Base-by-base conservation (phyloP, 2,888 invertebrate species). In the Drosophila melanosoma region DNA sequence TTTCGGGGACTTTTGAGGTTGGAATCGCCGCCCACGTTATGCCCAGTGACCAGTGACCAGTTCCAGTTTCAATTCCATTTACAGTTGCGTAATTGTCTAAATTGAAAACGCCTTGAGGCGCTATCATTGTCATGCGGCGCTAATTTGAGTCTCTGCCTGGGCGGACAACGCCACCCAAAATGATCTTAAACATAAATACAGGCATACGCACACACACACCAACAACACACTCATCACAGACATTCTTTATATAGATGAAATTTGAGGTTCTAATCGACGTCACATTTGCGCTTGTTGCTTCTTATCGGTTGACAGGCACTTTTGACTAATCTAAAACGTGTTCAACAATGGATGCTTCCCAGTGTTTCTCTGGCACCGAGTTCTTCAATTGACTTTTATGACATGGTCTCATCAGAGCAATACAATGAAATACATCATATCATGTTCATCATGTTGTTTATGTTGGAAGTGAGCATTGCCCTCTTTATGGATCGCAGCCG, bases 21-120 rank as follows among this genome's bases (percentile, higher is more conserved):
- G 52, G 56, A 65, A 54, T 32, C 35, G 61, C 76, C 79, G 71
- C 76, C 76, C 76, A 80, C 79, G 66, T 70, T 66, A 62, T 68
- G 60, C 63, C 80, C 45, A 5, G 6, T 48, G 38, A 35, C 80
- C 45, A 5, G 6, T 48, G 38, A 35, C 32, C 60, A 35, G 42
- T 70, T 65, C 29, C 62, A 51, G 62, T 70, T 66, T 53, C 61
- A 63, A 49, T 72, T 73, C 64, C 69, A 74, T 62, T 68, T 68
- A 64, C 66, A 64, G 67, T 75, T 89, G 79, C 85, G 82, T 75
- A 87, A 89, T 87, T 87, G 87, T 64, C 77, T 87, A 77, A 87
- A 87, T 87, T 87, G 87, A 87, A 87, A 89, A 42, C 79, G 87
- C 87, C 87, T 87, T 87, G 87, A 78, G 86, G 74, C 74, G 79